Evolutionary conservation across 1,140 invertebrate genomes (phyloP), one percentile per base, ranked within the genome.

Genomic region (Coelopa frigida): DNA sequence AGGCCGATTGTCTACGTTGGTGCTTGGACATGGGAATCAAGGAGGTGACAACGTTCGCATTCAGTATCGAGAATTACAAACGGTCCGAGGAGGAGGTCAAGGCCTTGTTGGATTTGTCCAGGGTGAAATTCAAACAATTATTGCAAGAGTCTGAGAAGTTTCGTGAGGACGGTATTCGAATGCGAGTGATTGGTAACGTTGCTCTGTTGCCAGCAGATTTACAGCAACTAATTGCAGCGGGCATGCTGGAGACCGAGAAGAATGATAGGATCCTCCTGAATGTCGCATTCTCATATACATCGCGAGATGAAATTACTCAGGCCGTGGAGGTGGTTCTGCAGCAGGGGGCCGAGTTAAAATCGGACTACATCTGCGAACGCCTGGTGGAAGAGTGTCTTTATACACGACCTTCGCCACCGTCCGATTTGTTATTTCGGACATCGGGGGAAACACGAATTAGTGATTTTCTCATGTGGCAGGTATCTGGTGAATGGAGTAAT

Each of bases 1-100:
- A 99, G 36, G 78, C 93, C 0, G 88, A 98, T 77, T 90, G 87
- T n/a, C 73, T 99, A 29, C 84, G 89, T 61, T 94, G 90, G 90
- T 86, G 84, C 59, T 60, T 81, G 43, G 81, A 85, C 58, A 68
- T 85, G 42, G 83, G 82, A 15, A 75, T 86, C 49, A 68, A 71
- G 24, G 94, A 99, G 80, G 92, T 99, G 0, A 99, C 96, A 7
- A 89, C 98, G 8, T 99, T 98, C 76, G 95, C 96, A 23, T 99
- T 99, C 59, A 98, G 94, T 70, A 98, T 99, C 70, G 96, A 99
- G 75, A 99, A 99, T 73, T 99, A 98, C 61, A 98, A 98, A 73
- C 75, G 97, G 46, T 86, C 80, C 40, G 69, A 83, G 66, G 86
- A 95, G 49, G 97, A 99, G 78, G 94, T 99, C 1, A 78, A 89